Base-by-base conservation (phyloP, 1,140 invertebrate species). In the Nixonia krombeini region DNA sequence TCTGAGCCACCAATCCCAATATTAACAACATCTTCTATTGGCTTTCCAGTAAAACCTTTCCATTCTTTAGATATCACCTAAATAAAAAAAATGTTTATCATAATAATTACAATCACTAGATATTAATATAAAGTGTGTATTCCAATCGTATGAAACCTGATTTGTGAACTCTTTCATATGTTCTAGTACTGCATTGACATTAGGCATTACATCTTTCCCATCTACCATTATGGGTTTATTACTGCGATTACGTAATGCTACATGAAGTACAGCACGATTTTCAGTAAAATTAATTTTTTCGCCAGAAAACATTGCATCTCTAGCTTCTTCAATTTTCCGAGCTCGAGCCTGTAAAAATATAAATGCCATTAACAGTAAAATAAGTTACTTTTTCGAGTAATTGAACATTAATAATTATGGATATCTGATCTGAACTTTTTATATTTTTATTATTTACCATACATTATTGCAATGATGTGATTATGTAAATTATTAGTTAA, bases 1-100 rank as follows among this genome's bases (percentile, higher is more conserved):
- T 99, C 98, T 4, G 98, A 99, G 17, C 98, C 98, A 45, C 98
- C 98, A 78, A 99, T 99, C 44, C 98, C 98, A 87, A 99, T 99
- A 83, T 99, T 99, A 17, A 99, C 94, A 40, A 99, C 94, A 88
- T 99, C 97, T 53, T 94, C 97, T 38, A 99, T 99, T 51, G 91
- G 80, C 85, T 99, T 96, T 6, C 96, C 97, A 2, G 96, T 96
- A 80, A 94, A 98, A 23, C 97, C 94, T 75, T 89, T 89, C 94
- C 94, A 96, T 66, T 87, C 67, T 37, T 93, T 92, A 16, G 80
- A 86, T 56, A 91, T 88, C 1, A 95, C 87, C 83, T 89, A 29
- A 1, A 84, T 63, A 53, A 78, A 73, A 63, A n/a, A n/a, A n/a
- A n/a, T n/a, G n/a, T n/a, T n/a, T n/a, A n/a, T n/a, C n/a, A n/a